A percentile compares a stretch with the other conserved stretches of the same genome.
These are phyloP conservation scores for Chloroclysta siterata DNA, from an alignment of 2,888 invertebrate genomes.

Conservation along the genomic window DNA sequence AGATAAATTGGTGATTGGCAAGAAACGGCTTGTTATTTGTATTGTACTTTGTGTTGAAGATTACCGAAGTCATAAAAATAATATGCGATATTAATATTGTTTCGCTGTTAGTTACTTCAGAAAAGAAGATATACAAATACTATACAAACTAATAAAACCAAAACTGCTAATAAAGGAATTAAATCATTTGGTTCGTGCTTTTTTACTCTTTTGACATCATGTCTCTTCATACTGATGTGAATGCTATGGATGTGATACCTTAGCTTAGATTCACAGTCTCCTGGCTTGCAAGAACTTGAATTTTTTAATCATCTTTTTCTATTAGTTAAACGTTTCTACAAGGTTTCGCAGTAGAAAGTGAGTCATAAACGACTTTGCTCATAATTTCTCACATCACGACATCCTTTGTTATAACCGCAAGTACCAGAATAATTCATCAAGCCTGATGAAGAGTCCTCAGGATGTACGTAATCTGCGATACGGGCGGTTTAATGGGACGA, in stretches of 20 bases:
- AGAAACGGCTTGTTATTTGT: neutral
- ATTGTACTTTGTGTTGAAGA: slow-evolving; percentile 1
- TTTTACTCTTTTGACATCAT: too few species aligned
- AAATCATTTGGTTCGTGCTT: too few species aligned
- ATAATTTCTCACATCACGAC: slow-evolving; percentile 34
- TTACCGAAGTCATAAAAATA: neutral
- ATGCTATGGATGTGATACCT: too few species aligned
- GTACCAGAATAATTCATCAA: slow-evolving; percentile 41
- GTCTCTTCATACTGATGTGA: too few species aligned
- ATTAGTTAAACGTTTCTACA: neutral
- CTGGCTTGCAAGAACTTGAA: neutral
- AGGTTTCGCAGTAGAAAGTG: slow-evolving; percentile 4
- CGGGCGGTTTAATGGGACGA: slow-evolving; percentile 72
- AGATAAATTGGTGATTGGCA: slow-evolving; percentile 16
- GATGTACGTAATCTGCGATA: slow-evolving; percentile 77
- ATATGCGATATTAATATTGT: too few species aligned
- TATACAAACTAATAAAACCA: too few species aligned
- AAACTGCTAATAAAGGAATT: too few species aligned
- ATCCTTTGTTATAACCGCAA: slow-evolving; percentile 40
- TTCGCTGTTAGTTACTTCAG: too few species aligned
- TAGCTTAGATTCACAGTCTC: too few species aligned
- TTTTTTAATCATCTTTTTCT: neutral
- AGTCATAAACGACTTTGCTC: slow-evolving; percentile 12
- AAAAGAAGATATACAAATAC: too few species aligned
- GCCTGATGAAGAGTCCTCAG: slow-evolving; percentile 52